Base-by-base conservation (phyloP, 2,888 invertebrate species). In the Priocnemis perturbator region DNA sequence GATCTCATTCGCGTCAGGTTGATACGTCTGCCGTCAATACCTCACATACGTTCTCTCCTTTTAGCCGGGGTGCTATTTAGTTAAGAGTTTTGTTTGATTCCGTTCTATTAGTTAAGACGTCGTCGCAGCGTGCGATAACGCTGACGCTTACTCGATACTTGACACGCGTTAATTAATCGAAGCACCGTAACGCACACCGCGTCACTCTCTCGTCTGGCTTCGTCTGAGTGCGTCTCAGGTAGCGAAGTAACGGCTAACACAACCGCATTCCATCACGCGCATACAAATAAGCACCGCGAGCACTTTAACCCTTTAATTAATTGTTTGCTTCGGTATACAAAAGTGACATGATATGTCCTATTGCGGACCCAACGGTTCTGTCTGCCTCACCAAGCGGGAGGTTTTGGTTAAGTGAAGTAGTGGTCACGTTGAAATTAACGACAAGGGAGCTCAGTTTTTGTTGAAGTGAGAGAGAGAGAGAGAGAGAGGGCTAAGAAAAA, bases 11-110 rank as follows among this genome's bases (percentile, higher is more conserved):
- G 23, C 26, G 11, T 53, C 52, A 23, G 52, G 64, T 19, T 26
- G 30, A 30, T 50, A 57, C 37, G 4, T 37, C 37, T 11, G 37
- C 37, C 7, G 37, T 37, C 7, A n/a, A n/a, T 37, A 26, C 37
- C 7, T 11, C 11, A 37, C 11, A 11, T 11, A 11, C 11, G 37
- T 11, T 7, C 52, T 11, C 20, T 15, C 44, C 47, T 70, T 73
- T 79, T 74, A 79, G 73, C 73, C 77, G 76, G 68, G 74, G 62
- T 70, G 61, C 30, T 60, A 69, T 72, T 74, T 67, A 75, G 71
- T 73, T 65, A 44, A 72, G 77, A 74, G 60, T 74, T 62, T 75
- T 56, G 57, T 79, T 79, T 77, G 79, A 77, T 79, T 79, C 73
- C 69, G 65, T 77, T 79, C 70, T 79, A 72, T 66, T 4, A 66